Conservation (phyloP, 2,797 vertebrate species). For the Pseudochirops corinnae region DNA sequence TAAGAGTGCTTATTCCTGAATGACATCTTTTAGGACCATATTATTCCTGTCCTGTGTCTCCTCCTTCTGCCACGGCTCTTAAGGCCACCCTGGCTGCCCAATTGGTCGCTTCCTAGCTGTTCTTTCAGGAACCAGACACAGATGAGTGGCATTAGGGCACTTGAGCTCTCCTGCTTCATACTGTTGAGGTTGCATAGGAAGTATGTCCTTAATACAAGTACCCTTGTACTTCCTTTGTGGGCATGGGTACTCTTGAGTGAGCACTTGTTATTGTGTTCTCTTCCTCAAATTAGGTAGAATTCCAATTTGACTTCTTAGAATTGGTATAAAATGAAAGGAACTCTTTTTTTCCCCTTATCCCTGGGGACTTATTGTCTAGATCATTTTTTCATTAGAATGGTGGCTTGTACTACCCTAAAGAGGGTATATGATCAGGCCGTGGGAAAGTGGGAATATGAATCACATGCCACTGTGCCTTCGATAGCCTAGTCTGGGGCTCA, state of each 20-base stretch:
- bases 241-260: conserved; percentile 24
- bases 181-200: conserved; percentile 39
- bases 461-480: background rate
- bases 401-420: background rate
- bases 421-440: background rate
- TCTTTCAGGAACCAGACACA: conserved; percentile 20
- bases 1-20: conserved; percentile 4
- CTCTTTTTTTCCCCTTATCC: background rate
- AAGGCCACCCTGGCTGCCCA: background rate
- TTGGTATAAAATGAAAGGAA: conserved; percentile 40
- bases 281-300: background rate
- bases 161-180: conserved; percentile 2
- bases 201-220: background rate
- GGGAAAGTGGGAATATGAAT: background rate
- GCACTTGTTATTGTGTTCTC: conserved; percentile 17
- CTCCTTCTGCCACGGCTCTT: conserved; percentile 20
- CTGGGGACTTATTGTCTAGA: background rate
- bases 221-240: background rate
- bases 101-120: background rate
- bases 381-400: background rate
- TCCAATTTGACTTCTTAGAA: conserved; percentile 40
- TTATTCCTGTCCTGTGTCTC: conserved; percentile 12
- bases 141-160: conserved; percentile 31
- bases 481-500: background rate
- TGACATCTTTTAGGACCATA: background rate